Conservation (phyloP, 2,888 invertebrate genomes). For the Deroplatys truncata region DNA sequence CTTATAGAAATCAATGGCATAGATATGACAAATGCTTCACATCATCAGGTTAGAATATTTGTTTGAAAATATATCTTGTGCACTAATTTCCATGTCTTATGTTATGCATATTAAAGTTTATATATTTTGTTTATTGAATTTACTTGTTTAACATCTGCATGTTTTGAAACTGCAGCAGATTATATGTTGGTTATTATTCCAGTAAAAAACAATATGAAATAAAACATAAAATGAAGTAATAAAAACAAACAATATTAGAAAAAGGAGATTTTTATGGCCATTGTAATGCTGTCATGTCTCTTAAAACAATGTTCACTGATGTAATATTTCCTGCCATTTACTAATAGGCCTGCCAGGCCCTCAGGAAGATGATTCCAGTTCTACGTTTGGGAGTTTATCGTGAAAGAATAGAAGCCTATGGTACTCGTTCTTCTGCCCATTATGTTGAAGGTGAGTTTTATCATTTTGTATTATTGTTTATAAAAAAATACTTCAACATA, state of each 20-base stretch:
- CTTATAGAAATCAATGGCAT: conserved; percentile 47
- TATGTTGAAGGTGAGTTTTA: conserved; percentile 31
- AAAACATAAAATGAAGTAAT: no score
- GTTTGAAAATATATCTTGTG: neutral
- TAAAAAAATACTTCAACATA: neutral
- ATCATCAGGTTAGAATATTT: conserved; percentile 29
- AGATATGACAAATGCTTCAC: conserved; percentile 37
- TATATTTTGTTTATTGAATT: no score
- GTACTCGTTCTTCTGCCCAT: conserved; percentile 25
- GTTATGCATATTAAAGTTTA: neutral
- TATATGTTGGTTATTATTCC: no score
- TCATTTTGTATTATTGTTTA: no score
- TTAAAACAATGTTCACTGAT: neutral
- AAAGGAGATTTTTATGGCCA: no score
- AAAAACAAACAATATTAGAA: no score
- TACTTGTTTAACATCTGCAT: no score
- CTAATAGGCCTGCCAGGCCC: conserved; percentile 37
- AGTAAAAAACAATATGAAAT: no score
- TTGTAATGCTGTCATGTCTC: no score
- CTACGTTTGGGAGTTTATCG: conserved; percentile 46
- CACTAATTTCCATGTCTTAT: neutral
- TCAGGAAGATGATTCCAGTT: conserved; percentile 41
- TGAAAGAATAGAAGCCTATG: conserved; percentile 38
- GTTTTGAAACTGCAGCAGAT: no score
- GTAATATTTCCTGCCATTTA: neutral